These are phyloP conservation scores for Semicossyphus pulcher DNA, from an alignment of 2,113 vertebrate genomes.

Conservation along the genomic window DNA sequence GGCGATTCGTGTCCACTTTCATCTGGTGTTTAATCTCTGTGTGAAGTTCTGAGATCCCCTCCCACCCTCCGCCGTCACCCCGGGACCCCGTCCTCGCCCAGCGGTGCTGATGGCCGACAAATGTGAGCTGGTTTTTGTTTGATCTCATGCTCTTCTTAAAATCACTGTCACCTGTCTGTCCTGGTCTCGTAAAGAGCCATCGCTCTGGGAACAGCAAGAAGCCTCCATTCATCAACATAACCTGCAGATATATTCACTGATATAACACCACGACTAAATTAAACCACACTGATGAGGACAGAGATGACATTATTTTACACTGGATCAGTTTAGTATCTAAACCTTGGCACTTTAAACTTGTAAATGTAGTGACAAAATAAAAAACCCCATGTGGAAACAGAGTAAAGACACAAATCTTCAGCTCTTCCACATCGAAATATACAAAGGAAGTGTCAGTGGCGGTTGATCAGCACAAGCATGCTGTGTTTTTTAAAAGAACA, in stretches of 20 bases:
- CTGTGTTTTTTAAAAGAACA: too few species aligned
- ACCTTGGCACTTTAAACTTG: too few species aligned
- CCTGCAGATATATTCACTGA: not conserved
- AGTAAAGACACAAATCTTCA: too few species aligned
- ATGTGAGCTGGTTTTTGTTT: conserved; percentile 46
- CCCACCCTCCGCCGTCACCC: not conserved
- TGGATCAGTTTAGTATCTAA: too few species aligned
- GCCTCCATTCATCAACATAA: not conserved
- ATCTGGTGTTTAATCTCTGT: conserved; percentile 80
- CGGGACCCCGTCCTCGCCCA: not conserved
- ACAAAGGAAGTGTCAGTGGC: too few species aligned
- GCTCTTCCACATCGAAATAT: too few species aligned
- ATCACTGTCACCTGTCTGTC: conserved; percentile 30
- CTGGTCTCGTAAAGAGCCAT: conserved; percentile 2
- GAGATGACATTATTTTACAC: too few species aligned
- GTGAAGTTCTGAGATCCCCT: conserved; percentile 64
- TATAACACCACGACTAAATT: not conserved
- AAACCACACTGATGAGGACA: too few species aligned
- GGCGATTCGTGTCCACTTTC: conserved; percentile 80
- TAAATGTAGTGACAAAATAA: too few species aligned
- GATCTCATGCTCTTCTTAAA: conserved; percentile 48
- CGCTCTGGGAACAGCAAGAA: not conserved
- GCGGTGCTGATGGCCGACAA: conserved; percentile 6
- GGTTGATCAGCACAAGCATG: too few species aligned
- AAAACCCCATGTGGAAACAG: too few species aligned